These are phyloP conservation scores for Bradysia coprophila DNA, from an alignment of 1,140 invertebrate genomes.

Conservation along the genomic window DNA sequence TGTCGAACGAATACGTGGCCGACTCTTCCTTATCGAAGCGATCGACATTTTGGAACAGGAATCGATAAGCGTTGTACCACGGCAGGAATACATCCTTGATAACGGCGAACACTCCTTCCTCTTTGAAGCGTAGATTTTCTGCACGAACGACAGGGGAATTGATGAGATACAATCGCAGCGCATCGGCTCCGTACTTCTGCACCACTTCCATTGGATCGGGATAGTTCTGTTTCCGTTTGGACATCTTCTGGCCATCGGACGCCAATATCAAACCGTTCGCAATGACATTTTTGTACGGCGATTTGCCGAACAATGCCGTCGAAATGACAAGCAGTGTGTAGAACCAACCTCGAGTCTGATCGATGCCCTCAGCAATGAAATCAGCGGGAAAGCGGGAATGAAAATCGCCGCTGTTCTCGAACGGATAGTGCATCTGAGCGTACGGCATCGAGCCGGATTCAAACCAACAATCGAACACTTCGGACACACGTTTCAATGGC, in stretches of 20 bases:
- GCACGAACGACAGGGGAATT: constrained; percentile 96
- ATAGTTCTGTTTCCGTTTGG: constrained; percentile 97
- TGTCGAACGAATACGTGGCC: constrained; percentile 1
- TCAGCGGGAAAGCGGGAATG: constrained; percentile 94
- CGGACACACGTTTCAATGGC: constrained; percentile 63
- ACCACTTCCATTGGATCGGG: constrained; percentile 89
- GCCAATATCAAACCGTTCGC: constrained; percentile 91
- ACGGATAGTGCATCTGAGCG: constrained; percentile 93
- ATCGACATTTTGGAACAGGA: constrained; percentile 85
- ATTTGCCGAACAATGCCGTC: constrained; percentile 88
- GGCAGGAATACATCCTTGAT: constrained; percentile 97
- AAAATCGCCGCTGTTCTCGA: constrained; percentile 82
- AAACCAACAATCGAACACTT: constrained; percentile 99
- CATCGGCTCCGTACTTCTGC: constrained; percentile 91
- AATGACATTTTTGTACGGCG: constrained; percentile 96
- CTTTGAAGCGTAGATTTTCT: constrained; percentile 91
- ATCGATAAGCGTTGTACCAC: constrained; percentile 97
- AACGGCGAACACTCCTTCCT: constrained; percentile 90
- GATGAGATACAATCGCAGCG: constrained; percentile 86
- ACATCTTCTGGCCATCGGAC: constrained; percentile 97
- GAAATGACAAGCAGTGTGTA: constrained; percentile 94
- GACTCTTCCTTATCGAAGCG: constrained; percentile 50
- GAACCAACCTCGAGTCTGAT: constrained; percentile 98
- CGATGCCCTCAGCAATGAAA: constrained; percentile 98
- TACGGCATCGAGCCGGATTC: constrained; percentile 99